phyloP scores from a whole-genome alignment of 2,797 vertebrate genomes.

The Myripristis jacobus region DNA sequence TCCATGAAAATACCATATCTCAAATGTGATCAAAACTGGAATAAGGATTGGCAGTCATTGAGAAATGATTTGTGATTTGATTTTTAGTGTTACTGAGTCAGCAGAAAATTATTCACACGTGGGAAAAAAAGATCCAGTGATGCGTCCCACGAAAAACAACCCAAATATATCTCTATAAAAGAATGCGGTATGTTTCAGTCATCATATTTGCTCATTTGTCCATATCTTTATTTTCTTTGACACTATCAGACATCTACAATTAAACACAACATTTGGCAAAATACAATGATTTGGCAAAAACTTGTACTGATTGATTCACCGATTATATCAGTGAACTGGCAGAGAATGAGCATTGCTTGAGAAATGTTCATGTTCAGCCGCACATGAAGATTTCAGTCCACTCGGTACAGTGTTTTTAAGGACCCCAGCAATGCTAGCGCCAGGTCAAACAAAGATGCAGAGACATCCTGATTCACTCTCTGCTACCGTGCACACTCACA shows the following conservation, averaged over 20 bases:
- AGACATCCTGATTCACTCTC: slow-evolving; percentile 55
- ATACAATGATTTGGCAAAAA: slow-evolving; percentile 84
- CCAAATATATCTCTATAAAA: not conserved
- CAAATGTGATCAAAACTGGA: too few species aligned
- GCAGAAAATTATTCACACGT: too few species aligned
- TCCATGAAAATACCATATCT: too few species aligned
- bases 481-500: slow-evolving; percentile 45
- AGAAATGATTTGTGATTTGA: too few species aligned
- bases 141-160: not conserved
- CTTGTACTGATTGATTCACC: slow-evolving; percentile 69
- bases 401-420: slow-evolving; percentile 52
- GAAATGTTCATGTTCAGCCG: slow-evolving; percentile 51
- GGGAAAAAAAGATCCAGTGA: too few species aligned
- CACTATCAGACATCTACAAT: slow-evolving; percentile 84
- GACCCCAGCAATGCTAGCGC: slow-evolving; percentile 34
- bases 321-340: slow-evolving; percentile 64
- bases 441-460: slow-evolving; percentile 50
- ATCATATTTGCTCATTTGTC: slow-evolving; percentile 55
- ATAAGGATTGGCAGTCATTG: too few species aligned
- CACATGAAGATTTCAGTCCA: slow-evolving; percentile 61
- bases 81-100: too few species aligned
- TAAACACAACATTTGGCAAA: slow-evolving; percentile 87
- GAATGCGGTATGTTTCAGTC: slow-evolving; percentile 1
- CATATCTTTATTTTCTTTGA: slow-evolving; percentile 82
- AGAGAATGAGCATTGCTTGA: slow-evolving; percentile 62